Evolutionary conservation across 1,140 invertebrate species (phyloP).

Genomic region (Lysiphlebus fabarum): DNA sequence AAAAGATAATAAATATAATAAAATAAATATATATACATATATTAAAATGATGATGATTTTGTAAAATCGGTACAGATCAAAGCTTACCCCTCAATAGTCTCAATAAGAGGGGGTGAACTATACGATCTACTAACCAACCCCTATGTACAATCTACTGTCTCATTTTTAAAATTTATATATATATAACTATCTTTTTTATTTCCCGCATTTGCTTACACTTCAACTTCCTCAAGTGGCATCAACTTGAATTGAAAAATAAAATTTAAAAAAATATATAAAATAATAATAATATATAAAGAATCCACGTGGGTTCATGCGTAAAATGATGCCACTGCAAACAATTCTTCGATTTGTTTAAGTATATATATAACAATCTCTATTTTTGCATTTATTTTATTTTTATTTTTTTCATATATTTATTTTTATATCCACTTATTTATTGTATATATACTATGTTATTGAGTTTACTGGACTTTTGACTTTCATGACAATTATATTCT

Average conservation of each 20-base stretch:
- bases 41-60: slow-evolving; percentile 31
- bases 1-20: no score
- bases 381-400: slow-evolving; percentile 14
- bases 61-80: slow-evolving; percentile 45
- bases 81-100: slow-evolving; percentile 33
- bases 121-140: slow-evolving; percentile 10
- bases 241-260: slow-evolving; percentile 49
- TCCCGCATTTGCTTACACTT: slow-evolving; percentile 48
- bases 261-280: slow-evolving; percentile 6
- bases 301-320: slow-evolving; percentile 51
- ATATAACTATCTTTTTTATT: slow-evolving; percentile 19
- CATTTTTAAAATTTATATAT: not conserved
- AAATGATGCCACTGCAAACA: slow-evolving; percentile 57
- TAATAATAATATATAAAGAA: slow-evolving; percentile 44
- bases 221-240: slow-evolving; percentile 54
- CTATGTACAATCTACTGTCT: slow-evolving; percentile 7
- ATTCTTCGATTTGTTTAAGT: slow-evolving; percentile 54
- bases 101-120: slow-evolving; percentile 33
- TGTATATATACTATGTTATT: no score
- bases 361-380: slow-evolving; percentile 43
- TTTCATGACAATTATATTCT: no score
- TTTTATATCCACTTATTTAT: slow-evolving; percentile 8
- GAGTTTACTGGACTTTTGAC: no score
- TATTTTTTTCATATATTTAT: slow-evolving; percentile 1
- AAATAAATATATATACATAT: not conserved